phyloP scores from a whole-genome alignment of 1,140 invertebrate species.

The Dufourea novaeangliae region DNA sequence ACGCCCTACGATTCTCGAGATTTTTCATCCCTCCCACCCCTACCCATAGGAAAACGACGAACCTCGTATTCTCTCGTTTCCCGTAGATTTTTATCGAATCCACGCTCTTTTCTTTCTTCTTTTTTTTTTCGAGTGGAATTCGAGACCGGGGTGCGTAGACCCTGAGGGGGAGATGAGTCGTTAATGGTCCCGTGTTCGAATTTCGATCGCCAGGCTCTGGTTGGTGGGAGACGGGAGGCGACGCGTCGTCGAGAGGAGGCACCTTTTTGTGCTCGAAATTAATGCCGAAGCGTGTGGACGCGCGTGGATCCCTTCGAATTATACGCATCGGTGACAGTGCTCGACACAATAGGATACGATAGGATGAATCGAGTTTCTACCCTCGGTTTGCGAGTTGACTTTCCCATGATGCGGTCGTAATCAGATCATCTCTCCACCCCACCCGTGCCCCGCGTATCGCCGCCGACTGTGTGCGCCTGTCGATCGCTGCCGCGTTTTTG shows the following conservation, averaged over 20 bases:
- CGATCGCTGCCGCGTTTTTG: slow-evolving; percentile 31
- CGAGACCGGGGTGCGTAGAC: not conserved
- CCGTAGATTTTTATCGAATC: slow-evolving; percentile 9
- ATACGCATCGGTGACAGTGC: slow-evolving; percentile 72
- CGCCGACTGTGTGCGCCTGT: slow-evolving; percentile 10
- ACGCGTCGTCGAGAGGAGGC: not conserved
- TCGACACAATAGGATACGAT: slow-evolving; percentile 70
- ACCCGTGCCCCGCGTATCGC: slow-evolving; percentile 19
- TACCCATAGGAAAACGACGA: no score
- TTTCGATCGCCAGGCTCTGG: slow-evolving; percentile 15
- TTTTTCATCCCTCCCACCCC: no score
- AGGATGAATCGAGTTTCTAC: slow-evolving; percentile 69
- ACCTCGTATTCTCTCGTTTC: not conserved
- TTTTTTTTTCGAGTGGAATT: not conserved
- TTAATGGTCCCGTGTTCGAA: slow-evolving; percentile 27
- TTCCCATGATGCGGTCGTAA: slow-evolving; percentile 79
- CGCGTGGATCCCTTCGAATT: slow-evolving; percentile 67
- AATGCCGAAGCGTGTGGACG: slow-evolving; percentile 69
- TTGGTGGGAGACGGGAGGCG: not conserved
- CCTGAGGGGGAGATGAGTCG: not conserved
- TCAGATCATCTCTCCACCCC: slow-evolving; percentile 76
- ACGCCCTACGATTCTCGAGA: not conserved
- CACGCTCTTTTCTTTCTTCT: not conserved
- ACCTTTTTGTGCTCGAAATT: slow-evolving; percentile 51
- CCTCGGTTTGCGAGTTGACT: slow-evolving; percentile 71